Base-by-base conservation (phyloP, 1,140 invertebrate species). In the Sarcophaga peregrina region DNA sequence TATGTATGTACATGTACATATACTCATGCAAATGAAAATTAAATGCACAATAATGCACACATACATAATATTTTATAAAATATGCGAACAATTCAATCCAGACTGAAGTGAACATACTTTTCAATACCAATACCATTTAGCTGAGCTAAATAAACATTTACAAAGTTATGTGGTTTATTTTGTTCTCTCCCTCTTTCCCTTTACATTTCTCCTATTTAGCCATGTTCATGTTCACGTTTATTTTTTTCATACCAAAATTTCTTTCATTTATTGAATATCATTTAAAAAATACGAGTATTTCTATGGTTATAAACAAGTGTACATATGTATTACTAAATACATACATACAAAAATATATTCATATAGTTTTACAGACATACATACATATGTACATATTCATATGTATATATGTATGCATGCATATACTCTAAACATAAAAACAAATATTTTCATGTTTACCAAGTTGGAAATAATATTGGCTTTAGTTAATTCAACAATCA, bases 381-480 rank as follows among this genome's bases (percentile, higher is more conserved):
- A 58, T n/a, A 15, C 54, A n/a, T 13, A 58, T 58, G 13, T 58
- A n/a, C 13, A 58, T 58, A 58, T 8, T 15, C 15, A 11, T 13
- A 13, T 58, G n/a, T n/a, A 58, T n/a, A 4, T n/a, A 58, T 58
- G 54, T 58, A n/a, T 58, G 7, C 15, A n/a, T 58, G n/a, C 7
- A 58, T 58, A 58, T n/a, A 58, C 54, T 58, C 13, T 58, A 58
- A 58, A 58, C 11, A 11, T 58, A n/a, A 58, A 58, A 58, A 58
- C 54, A 58, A 58, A 58, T 58, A 58, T 58, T 58, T 58, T 58
- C 54, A 58, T 58, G 54, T 58, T 58, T 58, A 58, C 54, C 54
- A 58, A 58, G 54, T 58, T 58, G 54, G 54, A 58, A 58, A 58
- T 58, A 58, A 58, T 58, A 58, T 58, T 58, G n/a, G 54, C 13